Evolutionary conservation across 2,888 invertebrate genomes (phyloP).

Genomic region (Ennomos erosarius): DNA sequence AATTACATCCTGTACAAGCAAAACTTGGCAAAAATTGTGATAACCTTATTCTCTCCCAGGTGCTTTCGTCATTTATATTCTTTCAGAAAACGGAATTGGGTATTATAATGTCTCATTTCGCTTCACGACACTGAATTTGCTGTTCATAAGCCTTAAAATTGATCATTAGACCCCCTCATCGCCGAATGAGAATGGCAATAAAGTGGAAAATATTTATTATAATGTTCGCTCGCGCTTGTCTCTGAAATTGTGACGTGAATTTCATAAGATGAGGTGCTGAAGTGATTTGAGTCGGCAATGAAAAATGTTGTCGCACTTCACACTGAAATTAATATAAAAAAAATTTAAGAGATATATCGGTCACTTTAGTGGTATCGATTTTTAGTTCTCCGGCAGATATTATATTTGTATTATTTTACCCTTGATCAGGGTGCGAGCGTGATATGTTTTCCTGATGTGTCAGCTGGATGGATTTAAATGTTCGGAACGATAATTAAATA

Average conservation of each 20-base stretch:
- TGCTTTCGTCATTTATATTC: slow-evolving; percentile 74
- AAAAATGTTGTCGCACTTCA: too few species aligned
- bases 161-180: slow-evolving; percentile 73
- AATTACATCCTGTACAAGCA: too few species aligned
- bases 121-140: slow-evolving; percentile 81
- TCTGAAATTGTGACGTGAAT: slow-evolving; percentile 24
- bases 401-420: too few species aligned
- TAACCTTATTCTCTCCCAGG: slow-evolving; percentile 17
- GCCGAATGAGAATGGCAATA: slow-evolving; percentile 70
- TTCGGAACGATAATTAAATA: too few species aligned
- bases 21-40: slow-evolving; percentile 15
- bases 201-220: slow-evolving; percentile 75
- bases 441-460: too few species aligned
- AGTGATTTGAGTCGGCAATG: not conserved
- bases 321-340: too few species aligned
- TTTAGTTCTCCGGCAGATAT: too few species aligned
- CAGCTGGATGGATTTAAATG: too few species aligned
- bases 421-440: too few species aligned
- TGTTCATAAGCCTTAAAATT: slow-evolving; percentile 82
- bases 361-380: too few species aligned
- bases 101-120: slow-evolving; percentile 78
- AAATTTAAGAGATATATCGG: too few species aligned
- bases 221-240: slow-evolving; percentile 48
- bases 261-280: slow-evolving; percentile 14
- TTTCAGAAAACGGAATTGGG: slow-evolving; percentile 77